Evolutionary conservation across 2,888 invertebrate species (phyloP).

Genomic region (Eupithecia insigniata): DNA sequence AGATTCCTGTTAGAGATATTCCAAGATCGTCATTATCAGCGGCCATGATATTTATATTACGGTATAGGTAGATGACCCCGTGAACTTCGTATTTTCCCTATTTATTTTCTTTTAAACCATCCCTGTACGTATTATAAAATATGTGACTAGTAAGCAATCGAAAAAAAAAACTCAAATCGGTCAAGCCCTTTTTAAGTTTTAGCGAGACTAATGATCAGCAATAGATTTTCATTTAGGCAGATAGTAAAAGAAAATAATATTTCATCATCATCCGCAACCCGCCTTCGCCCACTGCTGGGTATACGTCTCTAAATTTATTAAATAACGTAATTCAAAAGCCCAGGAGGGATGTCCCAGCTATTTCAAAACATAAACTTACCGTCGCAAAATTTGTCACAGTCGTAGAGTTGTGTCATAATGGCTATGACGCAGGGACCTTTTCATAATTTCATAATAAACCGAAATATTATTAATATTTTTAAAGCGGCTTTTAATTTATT

Average conservation of each 20-base stretch:
- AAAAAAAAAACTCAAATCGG: too few relatives aligned
- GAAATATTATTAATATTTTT: conserved; percentile 22
- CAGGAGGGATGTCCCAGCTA: background rate
- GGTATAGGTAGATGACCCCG: background rate
- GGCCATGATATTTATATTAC: background rate
- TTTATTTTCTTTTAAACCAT: too few relatives aligned
- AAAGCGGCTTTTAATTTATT: conserved; percentile 24
- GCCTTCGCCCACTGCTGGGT: too few relatives aligned
- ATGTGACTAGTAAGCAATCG: too few relatives aligned
- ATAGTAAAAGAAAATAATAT: too few relatives aligned
- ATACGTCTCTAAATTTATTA: too few relatives aligned
- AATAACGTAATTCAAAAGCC: too few relatives aligned
- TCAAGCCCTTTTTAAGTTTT: too few relatives aligned
- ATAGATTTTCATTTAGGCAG: background rate
- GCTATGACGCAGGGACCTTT: conserved; percentile 22
- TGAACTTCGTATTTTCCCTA: background rate
- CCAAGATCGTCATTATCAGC: background rate
- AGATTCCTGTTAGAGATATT: background rate
- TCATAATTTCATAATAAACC: conserved; percentile 27
- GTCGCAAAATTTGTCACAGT: conserved; percentile 8
- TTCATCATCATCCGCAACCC: too few relatives aligned
- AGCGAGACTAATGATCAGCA: background rate
- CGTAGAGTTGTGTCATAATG: conserved; percentile 21
- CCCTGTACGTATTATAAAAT: too few relatives aligned
- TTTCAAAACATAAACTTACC: background rate